A percentile compares a stretch with the other conserved stretches of the same genome.
phyloP scores from a whole-genome alignment of 2,797 vertebrate genomes.

The Rousettus madagascariensis region DNA sequence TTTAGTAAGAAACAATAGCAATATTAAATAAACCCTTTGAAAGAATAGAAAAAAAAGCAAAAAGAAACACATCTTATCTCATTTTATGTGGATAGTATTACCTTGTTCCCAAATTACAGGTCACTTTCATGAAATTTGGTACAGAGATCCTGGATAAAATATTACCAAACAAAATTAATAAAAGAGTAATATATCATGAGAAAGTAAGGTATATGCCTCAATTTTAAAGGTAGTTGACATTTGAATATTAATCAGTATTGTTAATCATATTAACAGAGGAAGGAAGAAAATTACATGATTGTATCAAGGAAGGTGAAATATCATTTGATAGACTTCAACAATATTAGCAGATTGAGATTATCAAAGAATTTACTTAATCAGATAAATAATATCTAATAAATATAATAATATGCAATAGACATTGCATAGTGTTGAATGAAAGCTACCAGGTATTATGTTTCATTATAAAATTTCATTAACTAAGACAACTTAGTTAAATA shows the following conservation, averaged over 20 bases:
- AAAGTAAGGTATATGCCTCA: neutral
- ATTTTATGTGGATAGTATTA: neutral
- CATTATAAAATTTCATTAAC: neutral
- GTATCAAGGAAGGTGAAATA: neutral
- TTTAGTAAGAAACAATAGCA: neutral
- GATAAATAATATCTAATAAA: neutral
- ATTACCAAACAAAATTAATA: neutral
- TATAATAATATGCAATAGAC: neutral
- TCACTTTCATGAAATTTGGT: neutral
- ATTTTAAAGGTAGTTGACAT: neutral
- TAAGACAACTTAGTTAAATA: neutral
- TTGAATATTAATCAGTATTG: neutral
- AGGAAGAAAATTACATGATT: neutral
- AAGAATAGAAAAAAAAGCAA: neutral
- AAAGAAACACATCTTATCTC: neutral
- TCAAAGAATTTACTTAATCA: conserved; percentile 2
- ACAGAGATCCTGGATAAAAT: neutral
- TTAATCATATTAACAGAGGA: neutral
- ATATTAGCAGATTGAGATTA: neutral
- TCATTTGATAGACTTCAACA: neutral
- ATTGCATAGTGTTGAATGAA: neutral
- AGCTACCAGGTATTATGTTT: neutral
- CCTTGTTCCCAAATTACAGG: neutral
- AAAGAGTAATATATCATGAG: neutral
- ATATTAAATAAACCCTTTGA: neutral